A percentile compares a stretch with the other conserved stretches of the same genome.
Conservation (phyloP, 2,797 vertebrate species). For the Balearica regulorum region DNA sequence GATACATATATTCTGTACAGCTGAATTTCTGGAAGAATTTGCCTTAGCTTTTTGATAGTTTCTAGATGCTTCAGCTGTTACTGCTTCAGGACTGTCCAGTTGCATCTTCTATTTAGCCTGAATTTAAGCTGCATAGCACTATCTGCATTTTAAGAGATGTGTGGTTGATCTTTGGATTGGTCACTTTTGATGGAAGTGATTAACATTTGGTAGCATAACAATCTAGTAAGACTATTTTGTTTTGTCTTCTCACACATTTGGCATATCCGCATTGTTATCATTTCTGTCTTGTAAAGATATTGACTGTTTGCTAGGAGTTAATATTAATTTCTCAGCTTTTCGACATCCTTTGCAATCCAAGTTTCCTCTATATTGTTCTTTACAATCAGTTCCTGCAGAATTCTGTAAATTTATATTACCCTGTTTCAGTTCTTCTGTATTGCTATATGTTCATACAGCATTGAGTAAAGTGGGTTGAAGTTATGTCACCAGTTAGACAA, state of each 20-base stretch:
- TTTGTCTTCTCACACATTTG: not conserved
- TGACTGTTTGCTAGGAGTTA: not conserved
- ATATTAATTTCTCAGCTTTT: not conserved
- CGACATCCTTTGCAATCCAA: not conserved
- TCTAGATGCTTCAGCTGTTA: not conserved
- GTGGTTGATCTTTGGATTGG: not conserved
- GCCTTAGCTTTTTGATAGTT: not conserved
- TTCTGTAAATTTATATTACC: not conserved
- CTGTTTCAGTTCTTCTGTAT: not conserved
- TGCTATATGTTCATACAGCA: not conserved
- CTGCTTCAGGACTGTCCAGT: not conserved
- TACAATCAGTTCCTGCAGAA: not conserved
- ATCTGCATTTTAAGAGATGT: not conserved
- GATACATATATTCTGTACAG: not conserved
- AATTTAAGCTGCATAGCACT: not conserved
- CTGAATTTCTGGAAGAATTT: not conserved
- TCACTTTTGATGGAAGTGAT: not conserved
- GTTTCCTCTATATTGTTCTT: not conserved
- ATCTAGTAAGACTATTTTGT: not conserved
- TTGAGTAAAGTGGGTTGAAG: not conserved
- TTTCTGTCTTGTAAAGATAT: not conserved
- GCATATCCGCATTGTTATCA: not conserved
- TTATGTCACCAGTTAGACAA: not conserved
- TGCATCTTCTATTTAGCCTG: not conserved
- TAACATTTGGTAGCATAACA: not conserved